Base-by-base conservation (phyloP, 2,888 invertebrate species). In the Ecdyonurus torrentis region DNA sequence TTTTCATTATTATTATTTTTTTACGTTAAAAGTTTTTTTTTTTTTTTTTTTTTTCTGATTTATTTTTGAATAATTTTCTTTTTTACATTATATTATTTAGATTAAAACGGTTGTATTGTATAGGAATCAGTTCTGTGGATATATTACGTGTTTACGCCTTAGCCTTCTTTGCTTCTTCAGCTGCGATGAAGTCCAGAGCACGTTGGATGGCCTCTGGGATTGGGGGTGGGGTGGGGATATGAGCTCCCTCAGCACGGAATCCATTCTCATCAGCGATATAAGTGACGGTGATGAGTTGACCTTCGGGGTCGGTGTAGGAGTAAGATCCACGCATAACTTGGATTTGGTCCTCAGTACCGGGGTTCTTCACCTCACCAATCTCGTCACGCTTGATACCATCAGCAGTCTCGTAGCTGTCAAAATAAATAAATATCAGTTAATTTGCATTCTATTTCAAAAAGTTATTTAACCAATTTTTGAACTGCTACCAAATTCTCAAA, bases 231-330 rank as follows among this genome's bases (percentile, higher is more conserved):
- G 58, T 58, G 60, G 68, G 68, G 7, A 68, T 60, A 63, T 68
- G 67, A 23, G 66, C 68, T 19, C 69, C 68, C 55, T 64, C 64
- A 7, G 68, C 66, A 18, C n/a, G 37, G 37, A 60, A 60, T 18
- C 60, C 60, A 1, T 37, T 23, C 15, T 60, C 60, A 25, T 60
- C 60, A 1, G 60, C 60, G 19, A 20, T 15, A 19, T 60, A 60
- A 3, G 25, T n/a, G 25, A 60, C 19, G 19, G 5, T 60, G 2
- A 60, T 25, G 20, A 25, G 3, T 1, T 19, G 18, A 22, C 60
- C 60, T 3, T 60, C 60, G 20, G 60, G 60, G 20, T 23, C 25
- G 60, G 60, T 60, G 24, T 60, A 60, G 20, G 25, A 25, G 60
- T 25, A 60, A 18, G 25, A 10, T 3, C 60, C 60, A 3, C 5